Conservation (phyloP, 1,140 invertebrate genomes). For the Drosophila auraria region DNA sequence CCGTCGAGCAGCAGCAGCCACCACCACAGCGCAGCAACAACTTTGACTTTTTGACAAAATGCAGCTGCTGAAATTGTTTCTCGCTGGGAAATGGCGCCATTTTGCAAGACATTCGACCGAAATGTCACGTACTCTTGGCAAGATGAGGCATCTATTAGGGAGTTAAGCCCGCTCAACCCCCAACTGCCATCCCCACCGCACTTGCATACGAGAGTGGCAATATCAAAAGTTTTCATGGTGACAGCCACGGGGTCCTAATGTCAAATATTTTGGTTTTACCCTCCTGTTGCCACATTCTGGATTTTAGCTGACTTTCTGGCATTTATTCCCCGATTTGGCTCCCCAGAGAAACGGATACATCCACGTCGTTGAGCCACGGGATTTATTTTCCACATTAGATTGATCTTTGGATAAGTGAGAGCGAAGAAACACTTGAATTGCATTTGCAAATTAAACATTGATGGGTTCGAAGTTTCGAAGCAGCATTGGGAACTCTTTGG, state of each 20-base stretch:
- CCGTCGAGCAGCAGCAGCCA: not conserved
- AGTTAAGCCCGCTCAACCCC: not conserved
- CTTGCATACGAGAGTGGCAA: conserved; percentile 51
- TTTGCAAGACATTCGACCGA: conserved; percentile 45
- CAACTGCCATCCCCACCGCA: conserved; percentile 3
- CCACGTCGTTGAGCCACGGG: conserved; percentile 16
- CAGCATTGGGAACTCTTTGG: not conserved
- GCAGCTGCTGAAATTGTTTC: conserved; percentile 67
- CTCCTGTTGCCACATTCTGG: conserved; percentile 36
- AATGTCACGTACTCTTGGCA: conserved; percentile 34
- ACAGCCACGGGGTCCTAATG: conserved; percentile 59
- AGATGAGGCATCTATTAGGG: conserved; percentile 53
- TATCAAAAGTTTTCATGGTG: conserved; percentile 62
- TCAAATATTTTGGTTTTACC: conserved; percentile 68
- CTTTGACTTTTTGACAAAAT: conserved; percentile 67
- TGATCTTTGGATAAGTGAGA: conserved; percentile 18
- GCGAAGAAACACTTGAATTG: conserved; percentile 11
- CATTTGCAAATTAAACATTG: conserved; percentile 20
- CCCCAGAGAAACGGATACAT: conserved; percentile 16
- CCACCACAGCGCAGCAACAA: conserved; percentile 19
- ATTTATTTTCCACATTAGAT: conserved; percentile 26
- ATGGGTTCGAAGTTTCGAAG: not conserved
- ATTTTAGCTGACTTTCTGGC: conserved; percentile 44
- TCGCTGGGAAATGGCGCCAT: conserved; percentile 53
- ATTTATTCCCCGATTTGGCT: conserved; percentile 42